Evolutionary conservation across 2,113 vertebrate genomes (phyloP).

Genomic region (Motacilla alba): DNA sequence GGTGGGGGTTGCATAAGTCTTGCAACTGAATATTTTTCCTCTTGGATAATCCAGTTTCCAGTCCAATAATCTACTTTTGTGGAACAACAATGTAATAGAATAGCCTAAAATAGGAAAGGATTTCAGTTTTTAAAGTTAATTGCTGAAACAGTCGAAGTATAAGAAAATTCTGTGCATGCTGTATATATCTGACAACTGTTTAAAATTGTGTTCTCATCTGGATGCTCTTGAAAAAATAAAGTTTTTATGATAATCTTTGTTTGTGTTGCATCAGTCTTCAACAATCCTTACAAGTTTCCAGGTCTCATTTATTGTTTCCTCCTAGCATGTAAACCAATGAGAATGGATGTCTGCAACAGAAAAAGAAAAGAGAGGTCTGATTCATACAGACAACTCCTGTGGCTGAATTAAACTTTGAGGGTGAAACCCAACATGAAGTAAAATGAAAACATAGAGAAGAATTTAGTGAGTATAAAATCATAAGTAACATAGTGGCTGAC

Average conservation of each 20-base stretch:
- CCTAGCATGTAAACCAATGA: neutral
- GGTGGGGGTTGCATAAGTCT: neutral
- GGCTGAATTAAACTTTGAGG: slow-evolving; percentile 19
- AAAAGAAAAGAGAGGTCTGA: neutral
- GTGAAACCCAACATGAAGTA: neutral
- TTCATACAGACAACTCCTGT: slow-evolving; percentile 3
- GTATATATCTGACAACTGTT: neutral
- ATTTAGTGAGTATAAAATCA: neutral
- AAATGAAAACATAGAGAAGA: neutral
- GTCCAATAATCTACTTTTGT: neutral
- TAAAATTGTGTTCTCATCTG: neutral
- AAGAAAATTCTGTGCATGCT: neutral
- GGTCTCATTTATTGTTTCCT: slow-evolving; percentile 3
- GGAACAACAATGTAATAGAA: neutral
- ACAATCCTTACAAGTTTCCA: neutral
- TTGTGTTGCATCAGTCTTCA: neutral
- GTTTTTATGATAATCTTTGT: neutral
- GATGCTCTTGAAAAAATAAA: neutral
- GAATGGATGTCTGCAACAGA: neutral
- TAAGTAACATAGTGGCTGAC: neutral
- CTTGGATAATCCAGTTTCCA: neutral
- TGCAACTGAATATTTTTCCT: neutral
- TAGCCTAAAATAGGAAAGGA: neutral
- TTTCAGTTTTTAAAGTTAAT: neutral
- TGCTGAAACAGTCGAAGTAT: neutral